Base-by-base conservation (phyloP, 2,797 vertebrate genomes). In the Pempheris klunzingeri region DNA sequence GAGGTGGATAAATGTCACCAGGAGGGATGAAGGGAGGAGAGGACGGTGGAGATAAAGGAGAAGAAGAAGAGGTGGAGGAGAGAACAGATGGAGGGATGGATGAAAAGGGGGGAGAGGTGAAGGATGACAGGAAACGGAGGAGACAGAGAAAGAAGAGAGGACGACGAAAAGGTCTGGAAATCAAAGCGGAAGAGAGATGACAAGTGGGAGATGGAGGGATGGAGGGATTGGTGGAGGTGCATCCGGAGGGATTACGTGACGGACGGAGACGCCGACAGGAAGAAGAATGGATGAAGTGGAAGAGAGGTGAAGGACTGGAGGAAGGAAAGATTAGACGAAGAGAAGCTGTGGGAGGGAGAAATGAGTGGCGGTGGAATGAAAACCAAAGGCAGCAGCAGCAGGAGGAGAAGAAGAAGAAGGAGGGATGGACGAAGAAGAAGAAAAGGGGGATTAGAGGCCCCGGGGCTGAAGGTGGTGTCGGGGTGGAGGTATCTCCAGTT, bases 401-500 rank as follows among this genome's bases (percentile, higher is more conserved):
- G n/a, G n/a, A n/a, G n/a, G n/a, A n/a, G n/a, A n/a, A n/a, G 34
- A 22, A 55, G 26, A 22, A 9, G 6, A 67, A 20, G 28, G 59
- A 64, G 36, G 26, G 66, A 73, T 0, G 39, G 54, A 30, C 39
- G 71, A 49, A 58, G 59, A 41, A 13, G 58, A 60, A 6, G 11
- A 44, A 28, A n/a, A 10, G 34, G 15, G 9, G 49, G 68, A 52
- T 24, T 17, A 1, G 61, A 49, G 43, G 78, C 88, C 86, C 71
- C 54, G 22, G 84, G 88, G 77, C 57, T 59, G 26, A 3, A 75
- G 83, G 83, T 62, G 41, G 60, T 59, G n/a, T 20, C 11, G 73
- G 74, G 69, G 65, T 84, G 49, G 74, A 63, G 82, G 55, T 87
- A 77, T 86, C 80, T 81, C 76, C 75, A 66, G 74, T 77, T 82